Conservation (phyloP, 1,140 invertebrate genomes). For the Lepidurus apus region DNA sequence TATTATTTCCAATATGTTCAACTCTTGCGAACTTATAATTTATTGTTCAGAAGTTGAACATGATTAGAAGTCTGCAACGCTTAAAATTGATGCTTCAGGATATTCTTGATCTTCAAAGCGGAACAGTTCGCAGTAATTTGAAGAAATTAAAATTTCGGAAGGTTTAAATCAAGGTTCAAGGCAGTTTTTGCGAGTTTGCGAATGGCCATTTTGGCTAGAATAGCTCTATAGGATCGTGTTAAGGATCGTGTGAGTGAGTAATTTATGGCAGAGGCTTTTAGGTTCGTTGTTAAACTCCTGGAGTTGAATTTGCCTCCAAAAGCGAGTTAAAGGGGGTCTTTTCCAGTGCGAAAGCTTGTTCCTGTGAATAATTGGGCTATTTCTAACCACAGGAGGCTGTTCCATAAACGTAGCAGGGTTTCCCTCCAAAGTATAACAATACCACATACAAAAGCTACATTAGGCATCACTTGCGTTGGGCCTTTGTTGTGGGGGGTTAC, state of each 20-base stretch:
- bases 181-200: too few species aligned
- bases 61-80: too few species aligned
- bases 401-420: conserved; percentile 21
- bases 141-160: too few species aligned
- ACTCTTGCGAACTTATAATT: too few species aligned
- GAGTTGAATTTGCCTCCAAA: conserved; percentile 10
- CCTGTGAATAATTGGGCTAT: conserved; percentile 15
- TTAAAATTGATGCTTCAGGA: too few species aligned
- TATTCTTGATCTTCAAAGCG: too few species aligned
- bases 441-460: conserved; percentile 1
- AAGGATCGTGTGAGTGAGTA: not conserved
- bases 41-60: too few species aligned
- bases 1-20: too few species aligned
- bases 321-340: conserved; percentile 1
- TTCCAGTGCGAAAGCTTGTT: conserved; percentile 15
- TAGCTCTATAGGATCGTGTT: too few species aligned
- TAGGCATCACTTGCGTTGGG: not conserved
- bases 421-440: not conserved
- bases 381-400: conserved; percentile 16
- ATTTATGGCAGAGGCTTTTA: conserved; percentile 5
- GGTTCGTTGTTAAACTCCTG: conserved; percentile 12
- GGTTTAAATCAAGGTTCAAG: too few species aligned
- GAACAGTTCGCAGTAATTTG: too few species aligned
- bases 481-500: not conserved
- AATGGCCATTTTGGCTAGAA: too few species aligned